These are phyloP conservation scores for Meandrina meandrites DNA, from an alignment of 92 coral and sea anemone genomes.

Conservation along the genomic window DNA sequence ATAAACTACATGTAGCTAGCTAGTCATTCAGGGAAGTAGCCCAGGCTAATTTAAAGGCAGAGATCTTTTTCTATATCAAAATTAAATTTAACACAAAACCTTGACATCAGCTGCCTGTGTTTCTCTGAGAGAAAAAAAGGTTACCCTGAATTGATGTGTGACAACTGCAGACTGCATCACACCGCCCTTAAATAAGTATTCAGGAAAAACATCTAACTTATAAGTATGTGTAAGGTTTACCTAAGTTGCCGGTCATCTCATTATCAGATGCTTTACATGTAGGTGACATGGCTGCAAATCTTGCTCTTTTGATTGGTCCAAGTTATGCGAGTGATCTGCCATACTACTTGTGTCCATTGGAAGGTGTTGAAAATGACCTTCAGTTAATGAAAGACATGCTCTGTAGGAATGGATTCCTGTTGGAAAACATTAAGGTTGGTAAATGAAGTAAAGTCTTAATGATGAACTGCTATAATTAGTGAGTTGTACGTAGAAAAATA, in stretches of 20 bases:
- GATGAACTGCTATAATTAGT: background rate
- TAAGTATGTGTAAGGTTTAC: background rate
- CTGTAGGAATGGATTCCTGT: slow-evolving; percentile 11
- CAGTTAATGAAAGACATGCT: slow-evolving; percentile 13
- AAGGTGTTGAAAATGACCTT: slow-evolving; percentile 22
- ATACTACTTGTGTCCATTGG: background rate
- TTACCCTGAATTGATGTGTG: no score
- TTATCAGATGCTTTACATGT: background rate
- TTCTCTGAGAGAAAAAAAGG: no score
- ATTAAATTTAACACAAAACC: no score
- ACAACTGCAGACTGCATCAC: no score
- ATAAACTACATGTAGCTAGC: no score
- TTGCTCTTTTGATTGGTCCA: slow-evolving; percentile 33
- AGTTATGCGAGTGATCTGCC: slow-evolving; percentile 10
- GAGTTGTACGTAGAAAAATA: no score
- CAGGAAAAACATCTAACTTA: background rate
- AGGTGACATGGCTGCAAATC: background rate
- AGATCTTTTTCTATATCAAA: no score
- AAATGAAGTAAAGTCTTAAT: background rate
- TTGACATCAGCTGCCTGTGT: no score
- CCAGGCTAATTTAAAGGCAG: no score
- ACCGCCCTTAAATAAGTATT: no score
- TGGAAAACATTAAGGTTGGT: slow-evolving; percentile 20
- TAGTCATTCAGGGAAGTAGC: no score
- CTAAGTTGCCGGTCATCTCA: no score